A percentile compares a stretch with the other conserved stretches of the same genome.
Conservation (phyloP, 2,113 vertebrate species). For the Zosterops borbonicus region DNA sequence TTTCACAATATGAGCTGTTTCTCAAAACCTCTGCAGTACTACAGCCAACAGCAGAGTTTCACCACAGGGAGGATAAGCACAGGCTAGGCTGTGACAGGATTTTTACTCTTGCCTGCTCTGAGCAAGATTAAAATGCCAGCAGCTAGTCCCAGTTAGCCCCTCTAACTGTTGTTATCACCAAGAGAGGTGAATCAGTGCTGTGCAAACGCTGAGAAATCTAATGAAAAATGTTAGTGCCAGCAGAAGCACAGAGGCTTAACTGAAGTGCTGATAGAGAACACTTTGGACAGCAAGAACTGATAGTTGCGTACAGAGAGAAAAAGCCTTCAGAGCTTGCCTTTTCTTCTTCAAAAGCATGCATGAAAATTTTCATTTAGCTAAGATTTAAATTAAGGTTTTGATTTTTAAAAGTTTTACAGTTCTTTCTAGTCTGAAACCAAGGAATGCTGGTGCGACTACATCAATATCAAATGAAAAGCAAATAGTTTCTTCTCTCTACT, state of each 20-base stretch:
- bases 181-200: conserved; percentile 49
- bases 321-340: conserved; percentile 28
- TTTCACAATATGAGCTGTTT: background rate
- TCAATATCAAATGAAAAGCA: conserved; percentile 19
- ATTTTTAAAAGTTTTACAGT: conserved; percentile 46
- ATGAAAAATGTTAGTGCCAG: conserved; percentile 52
- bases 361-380: conserved; percentile 53
- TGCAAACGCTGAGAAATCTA: conserved; percentile 42
- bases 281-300: conserved; percentile 51
- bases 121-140: conserved; percentile 56
- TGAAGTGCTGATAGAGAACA: conserved; percentile 68
- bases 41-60: background rate
- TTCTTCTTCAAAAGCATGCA: conserved; percentile 52
- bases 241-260: conserved; percentile 59
- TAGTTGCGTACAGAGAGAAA: conserved; percentile 48
- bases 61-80: conserved; percentile 3
- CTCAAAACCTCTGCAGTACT: background rate
- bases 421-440: conserved; percentile 22
- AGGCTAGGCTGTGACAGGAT: background rate
- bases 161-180: conserved; percentile 48
- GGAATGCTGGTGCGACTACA: background rate
- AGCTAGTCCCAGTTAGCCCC: conserved; percentile 25
- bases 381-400: conserved; percentile 55
- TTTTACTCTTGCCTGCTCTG: conserved; percentile 9
- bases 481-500: conserved; percentile 16